Percentiles rank a stretch among this genome's conserved stretches.
These are phyloP conservation scores for Syndactyla subalaris DNA, from an alignment of 2,797 vertebrate species.

Conservation along the genomic window DNA sequence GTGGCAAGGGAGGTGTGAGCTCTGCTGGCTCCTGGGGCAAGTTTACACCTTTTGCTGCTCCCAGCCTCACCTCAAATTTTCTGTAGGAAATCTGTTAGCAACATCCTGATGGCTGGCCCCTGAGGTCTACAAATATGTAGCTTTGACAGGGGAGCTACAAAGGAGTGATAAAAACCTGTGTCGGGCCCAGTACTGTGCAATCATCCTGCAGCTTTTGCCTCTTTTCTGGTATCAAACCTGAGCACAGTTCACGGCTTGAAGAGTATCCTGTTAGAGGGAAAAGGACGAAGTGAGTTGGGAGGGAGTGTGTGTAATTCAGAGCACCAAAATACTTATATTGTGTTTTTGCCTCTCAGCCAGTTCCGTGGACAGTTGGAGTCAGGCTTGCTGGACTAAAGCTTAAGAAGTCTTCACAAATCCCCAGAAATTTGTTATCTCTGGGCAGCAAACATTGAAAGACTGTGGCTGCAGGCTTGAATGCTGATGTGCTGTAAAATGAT, in stretches of 20 bases:
- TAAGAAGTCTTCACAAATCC: background rate
- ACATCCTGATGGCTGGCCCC: background rate
- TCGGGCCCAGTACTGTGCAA: background rate
- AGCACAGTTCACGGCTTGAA: background rate
- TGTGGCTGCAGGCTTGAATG: background rate
- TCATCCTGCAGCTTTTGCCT: background rate
- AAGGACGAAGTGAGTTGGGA: background rate
- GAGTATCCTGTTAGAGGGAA: background rate
- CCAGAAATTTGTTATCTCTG: background rate
- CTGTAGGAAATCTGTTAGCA: background rate
- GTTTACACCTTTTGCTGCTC: background rate
- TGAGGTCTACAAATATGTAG: background rate
- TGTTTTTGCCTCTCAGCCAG: background rate
- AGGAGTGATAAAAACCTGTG: rapidly evolving
- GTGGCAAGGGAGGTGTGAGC: background rate
- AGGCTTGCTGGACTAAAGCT: background rate
- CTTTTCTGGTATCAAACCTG: background rate
- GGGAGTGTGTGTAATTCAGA: background rate
- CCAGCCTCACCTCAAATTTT: background rate
- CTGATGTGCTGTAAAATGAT: background rate
- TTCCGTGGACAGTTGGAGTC: background rate
- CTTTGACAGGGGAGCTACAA: background rate
- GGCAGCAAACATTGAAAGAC: background rate
- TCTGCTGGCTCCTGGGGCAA: background rate
- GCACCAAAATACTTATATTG: background rate